Conservation (phyloP, 2,797 vertebrate species). For the Arctocebus calabarensis region DNA sequence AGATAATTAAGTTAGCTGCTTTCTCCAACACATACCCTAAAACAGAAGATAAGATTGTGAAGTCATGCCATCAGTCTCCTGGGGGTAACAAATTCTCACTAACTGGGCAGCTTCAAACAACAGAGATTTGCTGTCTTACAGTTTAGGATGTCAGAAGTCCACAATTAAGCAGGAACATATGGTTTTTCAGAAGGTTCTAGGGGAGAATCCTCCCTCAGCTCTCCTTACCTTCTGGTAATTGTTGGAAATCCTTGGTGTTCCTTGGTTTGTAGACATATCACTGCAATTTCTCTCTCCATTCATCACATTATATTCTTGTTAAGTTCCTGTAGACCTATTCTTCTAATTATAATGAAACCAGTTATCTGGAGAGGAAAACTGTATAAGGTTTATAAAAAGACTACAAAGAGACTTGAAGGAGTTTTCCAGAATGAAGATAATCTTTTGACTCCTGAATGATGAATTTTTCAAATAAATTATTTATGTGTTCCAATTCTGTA, state of each 20-base stretch:
- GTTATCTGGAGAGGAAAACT: not conserved
- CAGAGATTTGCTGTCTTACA: not conserved
- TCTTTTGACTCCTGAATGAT: not conserved
- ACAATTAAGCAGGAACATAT: not conserved
- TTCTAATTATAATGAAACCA: not conserved
- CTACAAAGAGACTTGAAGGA: not conserved
- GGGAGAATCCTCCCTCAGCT: not conserved
- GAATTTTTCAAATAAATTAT: not conserved
- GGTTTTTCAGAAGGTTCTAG: too few species aligned
- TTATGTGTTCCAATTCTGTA: not conserved
- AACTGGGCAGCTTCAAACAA: not conserved
- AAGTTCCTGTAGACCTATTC: not conserved
- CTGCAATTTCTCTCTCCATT: not conserved
- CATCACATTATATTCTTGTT: not conserved
- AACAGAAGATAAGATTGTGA: not conserved
- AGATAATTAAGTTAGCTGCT: not conserved
- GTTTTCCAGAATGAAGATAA: not conserved
- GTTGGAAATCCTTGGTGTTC: not conserved
- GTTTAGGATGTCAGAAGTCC: not conserved
- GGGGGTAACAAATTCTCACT: not conserved
- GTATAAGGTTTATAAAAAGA: too few species aligned
- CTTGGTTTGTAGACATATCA: not conserved
- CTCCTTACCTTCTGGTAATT: not conserved
- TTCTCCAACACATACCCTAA: not conserved
- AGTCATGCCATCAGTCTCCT: not conserved